Evolutionary conservation across 2,797 vertebrate genomes (phyloP), one percentile per base, ranked within the genome.

Genomic region (Molossus alvarezi): DNA sequence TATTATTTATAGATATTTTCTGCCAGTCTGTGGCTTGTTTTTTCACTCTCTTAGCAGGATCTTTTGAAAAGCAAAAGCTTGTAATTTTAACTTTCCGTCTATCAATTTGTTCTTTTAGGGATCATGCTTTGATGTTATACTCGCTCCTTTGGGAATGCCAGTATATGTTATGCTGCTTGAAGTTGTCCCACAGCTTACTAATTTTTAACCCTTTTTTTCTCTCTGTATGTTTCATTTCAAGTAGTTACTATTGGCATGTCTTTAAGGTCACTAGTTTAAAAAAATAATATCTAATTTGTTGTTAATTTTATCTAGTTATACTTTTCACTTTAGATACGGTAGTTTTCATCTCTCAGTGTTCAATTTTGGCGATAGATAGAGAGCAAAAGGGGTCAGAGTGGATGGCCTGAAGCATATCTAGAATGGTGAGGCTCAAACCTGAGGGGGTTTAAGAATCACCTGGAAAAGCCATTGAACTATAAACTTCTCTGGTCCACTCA

Each of bases 361-460:
- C 37, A 87, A 20, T 85, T 67, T 85, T 87, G 51, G 23, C 33
- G 23, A 37, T 72, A 51, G 15, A 8, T n/a, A 67, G 15, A n/a
- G 48, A 81, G 25, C 41, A 25, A 33, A 65, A 33, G 53, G 1
- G 5, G 20, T 25, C 51, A 12, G 21, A 72, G 72, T 25, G 17
- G 7, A 86, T 48, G 20, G 21, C 15, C 37, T 45, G 23, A 79
- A 87, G 86, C 88, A 57, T 75, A 80, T 67, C 48, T 72, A 29
- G 3, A 92, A 55, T 48, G 53, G 57, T 1, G 5, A 76, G 15
- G 23, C 11, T 88, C 18, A 58, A 69, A 94, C 21, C n/a, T 85
- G 48, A 93, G 53, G n/a, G 64, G 64, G 67, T 92, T 75, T 92
- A 83, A 62, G 45, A 96, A 27, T 84, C 51, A 88, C 48, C 11